Evolutionary conservation across 2,113 vertebrate genomes (phyloP).

Genomic region (Paramormyrops kingsleyae): DNA sequence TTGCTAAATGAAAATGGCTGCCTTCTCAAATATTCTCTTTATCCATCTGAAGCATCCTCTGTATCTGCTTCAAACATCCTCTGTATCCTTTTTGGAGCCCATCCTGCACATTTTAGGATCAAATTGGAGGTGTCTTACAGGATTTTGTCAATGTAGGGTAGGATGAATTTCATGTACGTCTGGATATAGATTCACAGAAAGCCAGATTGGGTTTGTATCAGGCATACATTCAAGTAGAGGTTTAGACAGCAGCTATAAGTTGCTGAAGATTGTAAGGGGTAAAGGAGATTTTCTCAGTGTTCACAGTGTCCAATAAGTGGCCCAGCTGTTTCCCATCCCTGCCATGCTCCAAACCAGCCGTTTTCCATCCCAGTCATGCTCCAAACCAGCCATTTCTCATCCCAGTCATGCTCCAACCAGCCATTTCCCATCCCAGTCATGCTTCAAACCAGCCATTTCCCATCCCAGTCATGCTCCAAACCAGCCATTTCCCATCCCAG

Average conservation of each 20-base stretch:
- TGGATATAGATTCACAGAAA: background rate
- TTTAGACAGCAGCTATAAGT: background rate
- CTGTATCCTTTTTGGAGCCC: background rate
- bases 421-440: constrained; percentile 18
- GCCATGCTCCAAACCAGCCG: background rate
- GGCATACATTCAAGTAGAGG: background rate
- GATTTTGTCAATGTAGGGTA: background rate
- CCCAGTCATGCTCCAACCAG: background rate
- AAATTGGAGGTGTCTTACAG: background rate
- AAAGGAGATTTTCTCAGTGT: constrained; percentile 16
- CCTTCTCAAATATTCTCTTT: background rate
- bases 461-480: background rate
- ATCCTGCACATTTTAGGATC: background rate
- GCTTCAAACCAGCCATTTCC: constrained; percentile 1
- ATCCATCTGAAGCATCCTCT: background rate
- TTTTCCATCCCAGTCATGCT: constrained; percentile 24
- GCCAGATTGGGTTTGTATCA: background rate
- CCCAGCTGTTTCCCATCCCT: constrained; percentile 26
- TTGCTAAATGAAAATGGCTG: background rate
- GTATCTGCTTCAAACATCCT: background rate
- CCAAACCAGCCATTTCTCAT: constrained; percentile 15
- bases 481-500: constrained; percentile 19
- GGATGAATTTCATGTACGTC: background rate
- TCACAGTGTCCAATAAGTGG: constrained; percentile 9
- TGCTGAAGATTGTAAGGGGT: constrained; percentile 8